Percentiles rank a stretch among this genome's conserved stretches.
phyloP scores from a whole-genome alignment of 2,888 invertebrate genomes.

The Andrena dorsata region DNA sequence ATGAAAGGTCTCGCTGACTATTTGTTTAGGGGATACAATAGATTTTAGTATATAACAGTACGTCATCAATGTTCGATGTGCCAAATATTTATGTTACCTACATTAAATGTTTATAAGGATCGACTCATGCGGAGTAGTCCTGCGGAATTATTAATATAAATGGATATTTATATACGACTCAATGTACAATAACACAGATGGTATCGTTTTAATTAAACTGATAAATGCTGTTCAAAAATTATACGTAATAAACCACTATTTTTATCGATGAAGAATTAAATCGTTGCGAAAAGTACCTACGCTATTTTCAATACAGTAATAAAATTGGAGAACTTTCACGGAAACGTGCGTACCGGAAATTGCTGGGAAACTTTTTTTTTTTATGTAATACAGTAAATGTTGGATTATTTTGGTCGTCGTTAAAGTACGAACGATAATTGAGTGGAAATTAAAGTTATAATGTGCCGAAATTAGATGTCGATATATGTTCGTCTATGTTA shows the following conservation, averaged over 20 bases:
- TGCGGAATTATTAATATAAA: conserved; percentile 64
- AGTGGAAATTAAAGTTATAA: background rate
- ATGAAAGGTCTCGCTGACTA: conserved; percentile 63
- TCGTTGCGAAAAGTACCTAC: conserved; percentile 37
- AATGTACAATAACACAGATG: conserved; percentile 69
- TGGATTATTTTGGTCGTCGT: background rate
- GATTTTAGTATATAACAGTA: conserved; percentile 53
- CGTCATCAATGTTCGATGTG: conserved; percentile 81
- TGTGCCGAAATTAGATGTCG: background rate
- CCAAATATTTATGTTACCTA: conserved; percentile 83
- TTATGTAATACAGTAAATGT: conserved; percentile 1
- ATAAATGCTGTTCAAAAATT: conserved; percentile 32
- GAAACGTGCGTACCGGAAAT: background rate
- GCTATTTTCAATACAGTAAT: conserved; percentile 12
- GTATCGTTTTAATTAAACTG: conserved; percentile 59
- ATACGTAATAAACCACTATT: conserved; percentile 53
- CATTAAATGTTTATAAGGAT: conserved; percentile 81
- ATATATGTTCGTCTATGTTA: conserved; percentile 4
- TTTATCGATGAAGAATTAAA: conserved; percentile 46
- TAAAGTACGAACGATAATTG: background rate
- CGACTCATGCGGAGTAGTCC: conserved; percentile 38
- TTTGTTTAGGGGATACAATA: conserved; percentile 63
- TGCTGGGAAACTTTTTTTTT: background rate
- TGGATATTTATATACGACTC: conserved; percentile 75
- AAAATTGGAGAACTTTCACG: background rate